A percentile compares a stretch with the other conserved stretches of the same genome.
Conservation (phyloP, 2,888 invertebrate genomes). For the Drosophila dives region DNA sequence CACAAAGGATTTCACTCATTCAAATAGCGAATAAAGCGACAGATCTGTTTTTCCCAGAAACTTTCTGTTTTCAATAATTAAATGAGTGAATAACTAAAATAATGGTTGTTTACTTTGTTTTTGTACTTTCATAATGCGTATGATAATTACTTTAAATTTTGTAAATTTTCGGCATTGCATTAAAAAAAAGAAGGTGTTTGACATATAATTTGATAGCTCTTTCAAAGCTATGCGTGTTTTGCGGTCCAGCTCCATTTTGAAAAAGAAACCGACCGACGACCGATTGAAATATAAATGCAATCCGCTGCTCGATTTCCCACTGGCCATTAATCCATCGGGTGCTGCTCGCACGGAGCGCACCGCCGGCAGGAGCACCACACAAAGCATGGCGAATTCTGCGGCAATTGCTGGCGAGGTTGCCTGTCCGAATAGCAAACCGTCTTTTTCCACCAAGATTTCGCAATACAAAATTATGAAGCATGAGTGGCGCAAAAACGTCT, state of each 20-base stretch:
- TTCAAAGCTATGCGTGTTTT: too few species aligned
- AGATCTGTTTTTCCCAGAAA: not conserved
- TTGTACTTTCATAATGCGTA: conserved; percentile 62
- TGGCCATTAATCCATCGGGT: conserved; percentile 98
- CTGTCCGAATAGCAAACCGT: conserved; percentile 98
- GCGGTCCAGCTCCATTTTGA: too few species aligned
- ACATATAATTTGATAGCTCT: too few species aligned
- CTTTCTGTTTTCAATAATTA: not conserved
- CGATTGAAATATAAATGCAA: conserved; percentile 98
- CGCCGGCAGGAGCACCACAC: conserved; percentile 86
- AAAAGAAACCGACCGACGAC: conserved; percentile 95
- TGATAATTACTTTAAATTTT: not conserved
- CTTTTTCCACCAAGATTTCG: conserved; percentile 98
- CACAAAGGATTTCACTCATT: not conserved
- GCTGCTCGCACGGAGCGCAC: conserved; percentile 97
- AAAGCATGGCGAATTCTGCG: conserved; percentile 86
- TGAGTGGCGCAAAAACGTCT: conserved; percentile 99
- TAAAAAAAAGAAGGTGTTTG: too few species aligned
- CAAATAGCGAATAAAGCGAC: not conserved
- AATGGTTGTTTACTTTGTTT: conserved; percentile 57
- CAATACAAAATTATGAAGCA: conserved; percentile 99
- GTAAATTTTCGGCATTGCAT: not conserved
- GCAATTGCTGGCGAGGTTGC: conserved; percentile 89
- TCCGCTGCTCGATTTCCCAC: conserved; percentile 96
- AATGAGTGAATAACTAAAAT: conserved; percentile 1